Conservation (phyloP, 2,888 invertebrate genomes). For the Horisme vitalbata region DNA sequence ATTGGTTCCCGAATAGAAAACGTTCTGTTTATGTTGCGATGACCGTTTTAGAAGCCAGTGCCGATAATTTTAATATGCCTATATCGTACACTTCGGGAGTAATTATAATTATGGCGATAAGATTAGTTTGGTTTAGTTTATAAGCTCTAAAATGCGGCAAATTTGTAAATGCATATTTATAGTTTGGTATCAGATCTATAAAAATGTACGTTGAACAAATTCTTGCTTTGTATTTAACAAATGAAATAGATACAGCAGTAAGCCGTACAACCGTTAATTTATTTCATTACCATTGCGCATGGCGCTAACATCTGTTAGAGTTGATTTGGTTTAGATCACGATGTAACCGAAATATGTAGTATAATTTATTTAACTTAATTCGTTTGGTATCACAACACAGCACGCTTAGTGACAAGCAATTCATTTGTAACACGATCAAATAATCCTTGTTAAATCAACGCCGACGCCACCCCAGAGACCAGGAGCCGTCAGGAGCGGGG, state of each 20-base stretch:
- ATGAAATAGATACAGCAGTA: neutral
- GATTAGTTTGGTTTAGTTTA: slow-evolving; percentile 53
- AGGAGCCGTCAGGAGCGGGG: slow-evolving; percentile 23
- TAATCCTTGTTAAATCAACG: slow-evolving; percentile 50
- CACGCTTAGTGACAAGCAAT: slow-evolving; percentile 15
- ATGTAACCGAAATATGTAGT: no score
- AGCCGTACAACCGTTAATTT: neutral
- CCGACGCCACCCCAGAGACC: slow-evolving; percentile 47
- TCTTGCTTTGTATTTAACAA: neutral
- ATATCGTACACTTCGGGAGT: slow-evolving; percentile 54
- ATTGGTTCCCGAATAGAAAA: slow-evolving; percentile 80
- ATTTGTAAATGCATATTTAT: slow-evolving; percentile 17
- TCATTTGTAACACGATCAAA: slow-evolving; percentile 55
- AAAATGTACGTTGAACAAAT: slow-evolving; percentile 2
- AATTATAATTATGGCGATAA: slow-evolving; percentile 57
- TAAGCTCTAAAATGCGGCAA: slow-evolving; percentile 30
- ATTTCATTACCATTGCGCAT: neutral
- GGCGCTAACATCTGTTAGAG: neutral
- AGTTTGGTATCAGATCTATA: slow-evolving; percentile 6
- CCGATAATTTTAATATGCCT: slow-evolving; percentile 65
- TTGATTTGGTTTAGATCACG: neutral
- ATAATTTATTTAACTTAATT: neutral
- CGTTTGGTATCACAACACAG: slow-evolving; percentile 7
- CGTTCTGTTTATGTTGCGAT: slow-evolving; percentile 71
- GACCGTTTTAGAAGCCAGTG: slow-evolving; percentile 62